Conservation (phyloP, 2,888 invertebrate species). For the Boloria euphrosyne region DNA sequence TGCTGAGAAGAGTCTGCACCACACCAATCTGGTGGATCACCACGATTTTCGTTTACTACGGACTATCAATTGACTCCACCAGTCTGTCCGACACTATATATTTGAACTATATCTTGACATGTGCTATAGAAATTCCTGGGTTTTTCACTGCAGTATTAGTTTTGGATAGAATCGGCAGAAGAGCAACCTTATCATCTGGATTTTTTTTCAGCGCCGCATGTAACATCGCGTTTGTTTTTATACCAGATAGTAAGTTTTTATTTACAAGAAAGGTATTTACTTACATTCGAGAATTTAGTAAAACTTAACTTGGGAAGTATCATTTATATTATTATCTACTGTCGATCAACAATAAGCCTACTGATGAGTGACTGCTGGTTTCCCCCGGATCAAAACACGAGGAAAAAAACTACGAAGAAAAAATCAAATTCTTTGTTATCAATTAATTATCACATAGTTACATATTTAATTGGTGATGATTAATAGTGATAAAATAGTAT, state of each 20-base stretch:
- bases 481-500: no score
- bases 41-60: slow-evolving; percentile 87
- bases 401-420: no score
- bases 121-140: slow-evolving; percentile 85
- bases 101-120: slow-evolving; percentile 83
- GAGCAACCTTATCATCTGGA: slow-evolving; percentile 49
- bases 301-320: no score
- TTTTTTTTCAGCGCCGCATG: slow-evolving; percentile 41
- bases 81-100: slow-evolving; percentile 86
- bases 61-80: slow-evolving; percentile 86
- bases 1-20: slow-evolving; percentile 78
- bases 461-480: no score
- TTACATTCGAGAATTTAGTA: no score
- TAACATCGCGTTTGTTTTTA: slow-evolving; percentile 43
- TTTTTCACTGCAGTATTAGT: slow-evolving; percentile 81
- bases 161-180: slow-evolving; percentile 71
- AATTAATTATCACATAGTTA: no score
- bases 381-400: no score
- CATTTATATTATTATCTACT: no score
- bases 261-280: no score
- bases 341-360: no score
- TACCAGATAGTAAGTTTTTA: slow-evolving; percentile 44
- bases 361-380: no score
- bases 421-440: no score
- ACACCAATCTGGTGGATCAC: slow-evolving; percentile 88